Evolutionary conservation across 1,140 invertebrate genomes (phyloP).

Genomic region (Archivesica marissinica): DNA sequence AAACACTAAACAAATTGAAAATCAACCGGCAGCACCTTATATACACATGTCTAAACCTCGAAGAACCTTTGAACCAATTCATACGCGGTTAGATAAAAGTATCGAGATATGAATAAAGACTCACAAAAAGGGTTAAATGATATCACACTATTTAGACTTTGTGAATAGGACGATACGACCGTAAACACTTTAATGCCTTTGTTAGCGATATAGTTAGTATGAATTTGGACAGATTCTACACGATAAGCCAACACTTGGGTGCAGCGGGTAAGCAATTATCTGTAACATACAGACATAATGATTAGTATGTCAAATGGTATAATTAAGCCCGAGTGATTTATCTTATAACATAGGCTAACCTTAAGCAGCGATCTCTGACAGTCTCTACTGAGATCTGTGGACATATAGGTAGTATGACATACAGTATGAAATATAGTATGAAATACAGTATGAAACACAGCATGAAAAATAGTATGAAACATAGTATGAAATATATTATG

Average conservation of each 20-base stretch:
- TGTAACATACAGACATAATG: neutral
- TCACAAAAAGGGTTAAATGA: neutral
- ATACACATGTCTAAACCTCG: conserved; percentile 16
- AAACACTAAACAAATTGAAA: conserved; percentile 2
- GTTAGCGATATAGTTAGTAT: neutral
- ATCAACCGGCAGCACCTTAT: neutral
- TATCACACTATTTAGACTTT: neutral
- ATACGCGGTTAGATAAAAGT: neutral
- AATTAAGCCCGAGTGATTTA: too few species aligned
- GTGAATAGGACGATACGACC: neutral
- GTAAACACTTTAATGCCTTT: conserved; percentile 26
- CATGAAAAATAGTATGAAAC: too few species aligned
- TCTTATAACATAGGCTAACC: neutral
- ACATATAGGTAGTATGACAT: too few species aligned
- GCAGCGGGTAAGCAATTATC: neutral
- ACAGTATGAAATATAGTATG: too few species aligned
- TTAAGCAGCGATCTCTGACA: too few species aligned
- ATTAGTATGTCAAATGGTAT: conserved; percentile 10
- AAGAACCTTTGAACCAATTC: conserved; percentile 32
- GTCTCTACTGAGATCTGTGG: too few species aligned
- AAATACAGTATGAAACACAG: too few species aligned
- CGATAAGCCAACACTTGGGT: neutral
- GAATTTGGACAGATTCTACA: neutral
- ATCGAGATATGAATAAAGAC: neutral
- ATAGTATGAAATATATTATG: too few species aligned